Base-by-base conservation (phyloP, 2,113 vertebrate genomes). In the Hemiscyllium ocellatum region DNA sequence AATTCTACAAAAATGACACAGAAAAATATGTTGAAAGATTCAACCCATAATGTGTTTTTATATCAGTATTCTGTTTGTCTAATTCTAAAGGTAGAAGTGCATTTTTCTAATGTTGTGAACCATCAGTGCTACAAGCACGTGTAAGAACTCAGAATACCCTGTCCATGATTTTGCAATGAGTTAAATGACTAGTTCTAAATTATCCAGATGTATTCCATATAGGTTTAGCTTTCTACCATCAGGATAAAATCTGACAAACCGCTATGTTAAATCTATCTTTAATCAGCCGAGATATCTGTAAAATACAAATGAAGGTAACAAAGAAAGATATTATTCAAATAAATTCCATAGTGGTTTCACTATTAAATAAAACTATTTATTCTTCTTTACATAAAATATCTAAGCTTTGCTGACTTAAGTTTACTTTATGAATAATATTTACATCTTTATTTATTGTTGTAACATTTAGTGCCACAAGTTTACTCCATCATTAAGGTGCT, bases 401-500 rank as follows among this genome's bases (percentile, higher is more conserved):
- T 61, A 95, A 95, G 12, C 29, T 24, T 0, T 94, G 65, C n/a
- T 69, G 37, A 94, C 69, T 47, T 47, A 72, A 95, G 37, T 42
- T 94, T 69, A 8, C 24, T 94, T 94, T 94, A 94, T 72, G 70
- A 50, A 95, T 72, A 24, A 72, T 95, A 70, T 42, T 72, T 33
- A 89, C 29, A 15, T 33, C 56, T 29, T 29, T 61, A 89, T 61
- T 56, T 56, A 47, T 3, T 42, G 68, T 68, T 70, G 66, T 29
- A 65, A 42, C 24, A 50, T 5, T 50, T 26, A 95, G 68, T 50
- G 68, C 33, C 47, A 24, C 26, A 95, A 29, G 42, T 72, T 70
- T 72, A 52, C 47, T 95, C 5, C n/a, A 42, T 94, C 65, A 95
- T 68, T 47, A 72, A 95, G 93, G 93, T 95, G 37, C 42, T 95